Percentiles rank a stretch among this genome's conserved stretches.
Conservation (phyloP, 92 coral and sea anemone genomes). For the Epizoanthus ramosus region DNA sequence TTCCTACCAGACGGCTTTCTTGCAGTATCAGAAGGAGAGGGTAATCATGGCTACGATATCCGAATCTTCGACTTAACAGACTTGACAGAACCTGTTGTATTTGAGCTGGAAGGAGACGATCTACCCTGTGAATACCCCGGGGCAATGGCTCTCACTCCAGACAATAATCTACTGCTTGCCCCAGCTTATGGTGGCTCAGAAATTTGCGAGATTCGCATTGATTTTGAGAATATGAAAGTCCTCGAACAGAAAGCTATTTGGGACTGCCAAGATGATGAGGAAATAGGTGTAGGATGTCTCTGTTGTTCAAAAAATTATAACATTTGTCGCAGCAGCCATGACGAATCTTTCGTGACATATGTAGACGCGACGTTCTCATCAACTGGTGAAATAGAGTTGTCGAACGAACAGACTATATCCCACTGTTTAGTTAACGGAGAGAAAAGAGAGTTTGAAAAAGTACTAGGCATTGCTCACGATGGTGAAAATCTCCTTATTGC, state of each 20-base stretch:
- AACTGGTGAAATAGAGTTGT: constrained; percentile 29
- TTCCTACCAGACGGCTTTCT: constrained; percentile 41
- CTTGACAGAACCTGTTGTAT: background rate
- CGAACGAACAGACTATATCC: constrained; percentile 40
- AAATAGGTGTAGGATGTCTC: background rate
- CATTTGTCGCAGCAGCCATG: background rate
- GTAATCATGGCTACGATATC: constrained; percentile 31
- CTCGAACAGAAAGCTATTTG: constrained; percentile 23
- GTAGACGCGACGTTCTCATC: constrained; percentile 27
- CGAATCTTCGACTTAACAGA: constrained; percentile 14
- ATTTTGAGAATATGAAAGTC: constrained; percentile 33
- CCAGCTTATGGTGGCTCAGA: background rate
- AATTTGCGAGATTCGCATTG: constrained; percentile 16
- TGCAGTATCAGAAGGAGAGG: constrained; percentile 39
- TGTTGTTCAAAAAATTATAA: constrained; percentile 28
- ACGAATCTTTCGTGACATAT: background rate
- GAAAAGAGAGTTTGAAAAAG: background rate
- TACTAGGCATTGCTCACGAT: constrained; percentile 50
- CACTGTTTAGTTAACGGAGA: constrained; percentile 50
- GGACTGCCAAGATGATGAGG: constrained; percentile 15
- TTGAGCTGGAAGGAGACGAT: background rate
- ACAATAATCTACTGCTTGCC: background rate
- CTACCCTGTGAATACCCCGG: constrained; percentile 7
- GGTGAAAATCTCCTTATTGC: constrained; percentile 56
- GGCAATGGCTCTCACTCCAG: background rate